Percentiles rank a stretch among this genome's conserved stretches.
Conservation (phyloP, 2,888 invertebrate species). For the Malthinus flaveolus region DNA sequence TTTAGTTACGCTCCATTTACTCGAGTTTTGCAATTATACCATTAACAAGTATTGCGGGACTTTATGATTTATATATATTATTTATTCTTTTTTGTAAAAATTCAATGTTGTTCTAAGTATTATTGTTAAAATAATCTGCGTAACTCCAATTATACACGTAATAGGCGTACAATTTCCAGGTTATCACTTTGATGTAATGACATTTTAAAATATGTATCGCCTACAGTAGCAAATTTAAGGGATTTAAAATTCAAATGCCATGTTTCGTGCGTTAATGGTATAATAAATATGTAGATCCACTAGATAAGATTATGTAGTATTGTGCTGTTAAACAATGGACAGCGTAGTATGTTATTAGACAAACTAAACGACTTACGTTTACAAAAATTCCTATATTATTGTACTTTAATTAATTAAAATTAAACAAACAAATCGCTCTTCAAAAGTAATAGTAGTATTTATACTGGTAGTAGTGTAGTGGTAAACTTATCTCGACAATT, state of each 20-base stretch:
- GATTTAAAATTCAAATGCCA: constrained; percentile 53
- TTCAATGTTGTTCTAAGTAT: background rate
- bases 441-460: too few relatives aligned
- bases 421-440: too few relatives aligned
- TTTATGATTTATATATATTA: background rate
- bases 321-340: constrained; percentile 45
- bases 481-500: too few relatives aligned
- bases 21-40: too few relatives aligned
- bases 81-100: background rate
- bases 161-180: background rate
- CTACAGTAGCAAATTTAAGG: constrained; percentile 48
- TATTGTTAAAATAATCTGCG: background rate
- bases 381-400: background rate
- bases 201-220: constrained; percentile 44
- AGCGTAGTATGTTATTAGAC: constrained; percentile 25
- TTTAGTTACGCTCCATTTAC: too few relatives aligned
- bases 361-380: constrained; percentile 35
- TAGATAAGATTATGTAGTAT: constrained; percentile 49
- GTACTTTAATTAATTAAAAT: too few relatives aligned
- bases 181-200: constrained; percentile 32
- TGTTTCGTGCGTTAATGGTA: constrained; percentile 51
- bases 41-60: background rate
- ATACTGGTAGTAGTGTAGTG: too few relatives aligned
- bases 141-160: background rate
- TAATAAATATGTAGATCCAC: constrained; percentile 53